Conservation (phyloP, 2,797 vertebrate species). For the Clarias platycephalus region DNA sequence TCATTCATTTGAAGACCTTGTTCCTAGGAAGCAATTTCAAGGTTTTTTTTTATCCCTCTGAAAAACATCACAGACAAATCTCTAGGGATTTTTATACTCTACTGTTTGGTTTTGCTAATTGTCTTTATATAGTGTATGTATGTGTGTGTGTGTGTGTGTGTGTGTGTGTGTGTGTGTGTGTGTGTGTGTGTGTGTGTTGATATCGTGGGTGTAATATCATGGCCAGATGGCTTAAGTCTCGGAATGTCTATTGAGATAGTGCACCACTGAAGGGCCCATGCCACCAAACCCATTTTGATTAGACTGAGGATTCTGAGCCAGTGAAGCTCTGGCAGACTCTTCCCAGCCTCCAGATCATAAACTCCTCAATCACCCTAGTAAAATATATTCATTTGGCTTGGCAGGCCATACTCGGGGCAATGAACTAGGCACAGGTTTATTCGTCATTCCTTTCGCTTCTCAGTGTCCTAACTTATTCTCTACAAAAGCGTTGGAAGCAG, state of each 20-base stretch:
- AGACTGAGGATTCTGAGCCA: constrained; percentile 60
- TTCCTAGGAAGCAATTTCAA: neutral
- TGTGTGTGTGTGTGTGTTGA: constrained; percentile 30
- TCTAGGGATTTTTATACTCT: constrained; percentile 37
- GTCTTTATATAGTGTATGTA: constrained; percentile 22
- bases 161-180: constrained; percentile 6
- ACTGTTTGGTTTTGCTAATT: constrained; percentile 35
- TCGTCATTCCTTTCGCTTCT: constrained; percentile 14
- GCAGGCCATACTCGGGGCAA: constrained; percentile 37
- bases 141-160: constrained; percentile 19
- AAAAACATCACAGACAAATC: constrained; percentile 27
- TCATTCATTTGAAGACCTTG: neutral
- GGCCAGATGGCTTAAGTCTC: constrained; percentile 63
- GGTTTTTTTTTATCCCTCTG: constrained; percentile 37
- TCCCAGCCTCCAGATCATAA: constrained; percentile 65
- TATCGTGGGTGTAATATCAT: constrained; percentile 48
- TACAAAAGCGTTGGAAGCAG: neutral
- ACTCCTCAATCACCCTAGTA: constrained; percentile 58
- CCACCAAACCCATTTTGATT: constrained; percentile 71
- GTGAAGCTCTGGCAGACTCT: constrained; percentile 55
- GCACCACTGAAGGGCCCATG: constrained; percentile 57
- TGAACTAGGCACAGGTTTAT: constrained; percentile 40
- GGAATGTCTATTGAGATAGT: constrained; percentile 65
- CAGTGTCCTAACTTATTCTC: neutral
- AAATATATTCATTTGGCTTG: constrained; percentile 56